Percentiles rank a stretch among this genome's conserved stretches.
phyloP scores from a whole-genome alignment of 2,888 invertebrate species.

The Pasiphila rectangulata region DNA sequence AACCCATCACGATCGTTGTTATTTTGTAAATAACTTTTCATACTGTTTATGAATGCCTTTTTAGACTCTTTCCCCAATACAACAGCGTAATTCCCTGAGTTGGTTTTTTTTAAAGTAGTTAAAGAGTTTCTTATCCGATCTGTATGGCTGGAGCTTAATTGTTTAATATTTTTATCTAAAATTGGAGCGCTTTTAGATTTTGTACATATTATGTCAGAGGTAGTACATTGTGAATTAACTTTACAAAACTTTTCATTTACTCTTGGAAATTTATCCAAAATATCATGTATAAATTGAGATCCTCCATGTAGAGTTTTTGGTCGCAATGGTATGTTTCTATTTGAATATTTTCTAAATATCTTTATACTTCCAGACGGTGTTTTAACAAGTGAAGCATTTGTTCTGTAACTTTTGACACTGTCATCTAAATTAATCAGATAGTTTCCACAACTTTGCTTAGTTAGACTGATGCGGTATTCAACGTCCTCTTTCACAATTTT shows the following conservation, averaged over 20 bases:
- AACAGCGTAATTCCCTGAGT: constrained; percentile 49
- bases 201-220: constrained; percentile 20
- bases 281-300: constrained; percentile 34
- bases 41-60: constrained; percentile 45
- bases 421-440: constrained; percentile 46
- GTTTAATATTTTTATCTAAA: constrained; percentile 39
- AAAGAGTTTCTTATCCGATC: constrained; percentile 35
- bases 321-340: not conserved
- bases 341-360: constrained; percentile 34
- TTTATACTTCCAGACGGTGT: constrained; percentile 51
- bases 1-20: constrained; percentile 36
- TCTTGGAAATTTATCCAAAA: constrained; percentile 35
- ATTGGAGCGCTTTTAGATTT: constrained; percentile 49
- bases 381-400: constrained; percentile 49
- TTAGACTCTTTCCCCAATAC: constrained; percentile 53
- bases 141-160: constrained; percentile 34
- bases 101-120: constrained; percentile 39
- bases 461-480: constrained; percentile 41
- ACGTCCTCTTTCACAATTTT: constrained; percentile 35
- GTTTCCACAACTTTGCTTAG: constrained; percentile 44
- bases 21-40: constrained; percentile 44
- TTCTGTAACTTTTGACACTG: constrained; percentile 15
- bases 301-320: not conserved
- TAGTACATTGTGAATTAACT: no score
- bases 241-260: constrained; percentile 23